Evolutionary conservation across 2,888 invertebrate genomes (phyloP), one percentile per base, ranked within the genome.

Genomic region (Macrophya alboannulata): DNA sequence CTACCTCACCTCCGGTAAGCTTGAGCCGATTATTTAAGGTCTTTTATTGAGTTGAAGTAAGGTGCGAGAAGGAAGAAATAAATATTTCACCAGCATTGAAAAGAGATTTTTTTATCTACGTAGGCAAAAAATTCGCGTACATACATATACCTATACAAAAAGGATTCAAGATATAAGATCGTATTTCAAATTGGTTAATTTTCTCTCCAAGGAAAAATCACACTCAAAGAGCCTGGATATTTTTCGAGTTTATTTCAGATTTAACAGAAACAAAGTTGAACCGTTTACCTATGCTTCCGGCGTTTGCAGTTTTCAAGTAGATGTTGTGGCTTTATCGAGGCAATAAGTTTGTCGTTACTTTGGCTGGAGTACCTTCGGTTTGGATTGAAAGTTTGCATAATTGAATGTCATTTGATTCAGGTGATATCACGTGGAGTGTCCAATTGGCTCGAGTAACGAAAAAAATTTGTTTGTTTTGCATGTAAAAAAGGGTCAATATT

Each of bases 1-100:
- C 81, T 40, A 21, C 31, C 72, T 74, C 40, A 21, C 51, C 72
- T 74, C 21, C 45, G 72, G 77, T 55, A 51, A 62, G 40, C 62
- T 81, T 81, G 81, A 81, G 81, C 81, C 81, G 81, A 59, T 81
- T 81, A 81, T 81, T 81, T 81, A 43, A 43, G 43, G 25, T 43
- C 62, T 62, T 81, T 81, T 51, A 81, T 81, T 81, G n/a, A 37
- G 62, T 15, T 43, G 40, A 43, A 62, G 59, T 25, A 62, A 62
- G 62, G 62, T 62, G 62, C 40, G 43, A 62, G 59, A 81, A 21
- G 21, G 8, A 31, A 31, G 62, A 43, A 59, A 81, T 62, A 62
- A 81, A 81, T 81, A 59, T 81, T 62, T 77, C 8, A 81, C 62
- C 81, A 37, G n/a, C 12, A 81, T 81, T 81, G 62, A 10, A n/a